These are phyloP conservation scores for Cephus runcator DNA, from an alignment of 2,888 invertebrate genomes.

Conservation along the genomic window DNA sequence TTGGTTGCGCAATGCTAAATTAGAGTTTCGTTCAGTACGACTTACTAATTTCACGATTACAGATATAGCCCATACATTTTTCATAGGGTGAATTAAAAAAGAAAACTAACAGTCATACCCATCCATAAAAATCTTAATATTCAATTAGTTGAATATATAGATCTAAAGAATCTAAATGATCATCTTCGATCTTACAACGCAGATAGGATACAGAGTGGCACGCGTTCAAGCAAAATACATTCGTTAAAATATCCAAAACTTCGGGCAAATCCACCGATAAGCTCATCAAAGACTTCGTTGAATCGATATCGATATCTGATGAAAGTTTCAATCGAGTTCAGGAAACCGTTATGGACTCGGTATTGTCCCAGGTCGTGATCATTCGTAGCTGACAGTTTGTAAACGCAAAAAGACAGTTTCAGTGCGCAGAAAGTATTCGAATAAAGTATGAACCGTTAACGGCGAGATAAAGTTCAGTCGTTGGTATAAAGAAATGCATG, in stretches of 20 bases:
- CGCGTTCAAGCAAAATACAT: not conserved
- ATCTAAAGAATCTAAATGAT: not conserved
- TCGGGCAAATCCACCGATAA: not conserved
- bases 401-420: not conserved
- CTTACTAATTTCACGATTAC: not conserved
- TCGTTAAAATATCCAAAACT: not conserved
- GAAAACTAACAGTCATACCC: too few relatives aligned
- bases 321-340: not conserved
- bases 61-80: not conserved
- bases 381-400: not conserved
- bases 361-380: not conserved
- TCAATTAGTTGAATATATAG: not conserved
- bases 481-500: not conserved
- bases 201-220: not conserved
- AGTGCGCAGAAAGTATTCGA: not conserved
- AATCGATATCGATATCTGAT: not conserved
- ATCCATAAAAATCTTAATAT: not conserved
- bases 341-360: not conserved
- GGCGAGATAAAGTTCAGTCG: not conserved
- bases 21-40: constrained; percentile 36
- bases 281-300: not conserved
- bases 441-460: not conserved
- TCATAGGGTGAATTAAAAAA: not conserved
- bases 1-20: constrained; percentile 57
- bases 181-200: not conserved